Evolutionary conservation across 2,797 vertebrate species (phyloP), one percentile per base, ranked within the genome.

Genomic region (Cichlasoma orientale): DNA sequence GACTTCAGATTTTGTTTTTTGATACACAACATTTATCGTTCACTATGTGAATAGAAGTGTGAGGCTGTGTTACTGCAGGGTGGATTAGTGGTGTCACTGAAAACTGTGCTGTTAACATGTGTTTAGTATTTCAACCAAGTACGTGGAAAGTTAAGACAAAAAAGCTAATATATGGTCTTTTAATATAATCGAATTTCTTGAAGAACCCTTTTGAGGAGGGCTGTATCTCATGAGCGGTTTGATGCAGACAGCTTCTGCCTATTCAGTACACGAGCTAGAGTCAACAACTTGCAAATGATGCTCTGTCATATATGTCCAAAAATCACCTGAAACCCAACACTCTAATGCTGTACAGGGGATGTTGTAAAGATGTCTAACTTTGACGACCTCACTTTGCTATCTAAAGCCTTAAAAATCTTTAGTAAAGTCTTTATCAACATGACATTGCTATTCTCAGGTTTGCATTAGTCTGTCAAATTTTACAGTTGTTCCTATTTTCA

Each of bases 401-500:
- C 21, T 25, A 80, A 82, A 68, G 50, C 25, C 19, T 3, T 75
- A 25, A 38, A 33, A 70, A 7, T 54, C 7, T 25, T 21, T 18
- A 47, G 11, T 19, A 72, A 56, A 50, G 44, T 59, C n/a, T 74
- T 59, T 3, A 75, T 75, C 18, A 59, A 56, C 8, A 4, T 19
- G 21, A 69, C 56, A 79, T 47, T 29, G 75, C 27, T 56, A 58
- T 74, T 86, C 82, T 83, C 74, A 80, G 54, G 74, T 90, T 94
- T 86, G 70, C 71, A 69, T 79, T n/a, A 33, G 69, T 31, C 16
- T 90, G 84, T 80, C 19, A 92, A 63, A 93, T 94, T 89, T 93
- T 83, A 90, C 90, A 89, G 88, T 78, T 77, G 86, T 78, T 92
- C 75, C 86, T 78, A 86, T 91, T 93, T 90, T 87, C 78, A 87